Base-by-base conservation (phyloP, 2,113 vertebrate genomes). In the Thunnus thynnus region DNA sequence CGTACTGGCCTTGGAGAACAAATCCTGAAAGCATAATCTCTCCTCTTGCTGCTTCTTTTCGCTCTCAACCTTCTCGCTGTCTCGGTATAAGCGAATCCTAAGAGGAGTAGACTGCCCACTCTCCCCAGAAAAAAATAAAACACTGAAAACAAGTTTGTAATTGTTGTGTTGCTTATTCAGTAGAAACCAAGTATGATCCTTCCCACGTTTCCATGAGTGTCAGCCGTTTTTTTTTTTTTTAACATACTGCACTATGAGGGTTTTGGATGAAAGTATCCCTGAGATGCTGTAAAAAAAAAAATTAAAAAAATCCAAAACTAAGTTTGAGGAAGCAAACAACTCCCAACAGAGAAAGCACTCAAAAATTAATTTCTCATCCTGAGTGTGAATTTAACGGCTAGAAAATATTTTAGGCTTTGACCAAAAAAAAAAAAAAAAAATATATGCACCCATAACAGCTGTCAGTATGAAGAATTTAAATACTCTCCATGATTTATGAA, bases 311-410 rank as follows among this genome's bases (percentile, higher is more conserved):
- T 36, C 47, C 20, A 48, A 80, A 77, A 89, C 74, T 75, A 72
- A 81, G 83, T 81, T 82, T 0, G 18, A 83, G 50, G 61, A 80
- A 57, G 75, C 57, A 84, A 86, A 85, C 72, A 52, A 57, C 66
- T 86, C 83, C 80, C 84, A 64, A 22, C 66, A 63, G 86, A 80
- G 17, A 41, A 16, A 48, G 62, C 1, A 56, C 76, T 72, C 80
- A 70, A 85, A 79, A 79, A 83, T 79, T 6, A 76, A 86, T 89
- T 86, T 80, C 61, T 80, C 72, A 54, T 85, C 63, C 62, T 51
- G 48, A 82, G 63, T 79, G 71, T 72, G 69, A 51, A 50, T 81
- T 85, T 74, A 72, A 70, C 46, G 1, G 76, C 69, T 68, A 30
- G 5, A 46, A 74, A 79, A 82, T 72, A 82, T 82, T 76, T 87